Evolutionary conservation across 2,797 vertebrate species (phyloP).

Genomic region (Sebastolobus alascanus): DNA sequence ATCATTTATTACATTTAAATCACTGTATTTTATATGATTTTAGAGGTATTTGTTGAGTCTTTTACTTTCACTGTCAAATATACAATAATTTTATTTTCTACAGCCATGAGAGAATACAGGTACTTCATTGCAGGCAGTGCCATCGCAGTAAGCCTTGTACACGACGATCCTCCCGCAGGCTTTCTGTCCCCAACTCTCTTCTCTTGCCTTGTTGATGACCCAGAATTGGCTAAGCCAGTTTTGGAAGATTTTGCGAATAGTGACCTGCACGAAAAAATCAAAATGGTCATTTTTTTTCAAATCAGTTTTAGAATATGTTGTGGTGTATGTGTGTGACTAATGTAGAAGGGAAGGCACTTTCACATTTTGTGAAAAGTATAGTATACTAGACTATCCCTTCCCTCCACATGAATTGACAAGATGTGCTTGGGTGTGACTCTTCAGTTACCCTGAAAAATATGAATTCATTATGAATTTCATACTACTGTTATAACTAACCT

Average conservation of each 20-base stretch:
- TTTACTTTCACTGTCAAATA: not conserved
- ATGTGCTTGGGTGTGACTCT: too few relatives aligned
- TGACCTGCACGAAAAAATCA: not conserved
- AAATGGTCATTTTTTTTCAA: not conserved
- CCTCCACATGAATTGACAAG: too few relatives aligned
- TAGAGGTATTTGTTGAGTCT: too few relatives aligned
- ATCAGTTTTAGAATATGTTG: too few relatives aligned
- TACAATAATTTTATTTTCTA: not conserved
- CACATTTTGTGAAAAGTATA: too few relatives aligned
- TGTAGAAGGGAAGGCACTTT: too few relatives aligned
- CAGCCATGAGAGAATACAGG: not conserved
- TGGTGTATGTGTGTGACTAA: not conserved
- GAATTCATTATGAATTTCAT: too few relatives aligned
- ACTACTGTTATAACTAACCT: too few relatives aligned
- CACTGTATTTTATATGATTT: too few relatives aligned
- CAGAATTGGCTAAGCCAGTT: conserved; percentile 3
- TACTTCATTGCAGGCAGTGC: conserved; percentile 19
- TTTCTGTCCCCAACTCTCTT: conserved; percentile 16
- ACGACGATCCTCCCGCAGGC: not conserved
- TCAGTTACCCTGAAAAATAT: too few relatives aligned
- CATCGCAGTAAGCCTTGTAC: conserved; percentile 8
- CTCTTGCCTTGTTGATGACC: conserved; percentile 1
- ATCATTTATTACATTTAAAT: too few relatives aligned
- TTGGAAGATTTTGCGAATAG: not conserved
- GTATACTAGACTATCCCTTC: too few relatives aligned